Base-by-base conservation (phyloP, 2,113 vertebrate genomes). In the Rutilus rutilus region DNA sequence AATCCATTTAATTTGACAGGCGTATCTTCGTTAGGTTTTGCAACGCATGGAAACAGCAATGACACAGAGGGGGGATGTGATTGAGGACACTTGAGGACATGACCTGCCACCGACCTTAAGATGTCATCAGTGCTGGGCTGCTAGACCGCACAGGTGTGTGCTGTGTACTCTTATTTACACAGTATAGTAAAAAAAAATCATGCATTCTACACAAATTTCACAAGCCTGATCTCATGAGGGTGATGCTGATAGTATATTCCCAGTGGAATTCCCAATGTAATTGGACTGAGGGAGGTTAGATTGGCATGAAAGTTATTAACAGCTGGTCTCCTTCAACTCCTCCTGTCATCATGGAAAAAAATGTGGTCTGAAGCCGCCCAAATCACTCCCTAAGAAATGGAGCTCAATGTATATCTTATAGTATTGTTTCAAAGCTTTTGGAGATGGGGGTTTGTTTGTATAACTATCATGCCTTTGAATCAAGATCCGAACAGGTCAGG, bases 1-100 rank as follows among this genome's bases (percentile, higher is more conserved):
- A 54, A 33, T 42, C n/a, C 30, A 27, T 77, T 67, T 33, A 2
- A 6, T 77, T 60, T 30, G 17, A 64, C 50, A 73, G 23, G 30
- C 36, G 30, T 15, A 78, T 79, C 52, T 50, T 27, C 5, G 0
- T n/a, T 30, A 45, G 5, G 9, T 57, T 54, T 54, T 52, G 17
- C 39, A 25, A 39, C 65, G 65, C 54, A 79, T 33, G 62, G 23
- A 64, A 45, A 52, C 11, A 60, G 47, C 50, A 33, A 74, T 19
- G 25, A 42, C 19, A 12, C 21, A 12, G 39, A 73, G 33, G 57
- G 59, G 75, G 71, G 25, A 54, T 69, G 67, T 60, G 84, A 69
- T 39, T 42, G 15, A 86, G 81, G 67, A 85, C 77, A 71, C 52
- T 82, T 59, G 62, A 87, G 88, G 88, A 87, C 85, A 59, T 21